phyloP scores from a whole-genome alignment of 2,113 vertebrate species.

The Delphinapterus leucas region DNA sequence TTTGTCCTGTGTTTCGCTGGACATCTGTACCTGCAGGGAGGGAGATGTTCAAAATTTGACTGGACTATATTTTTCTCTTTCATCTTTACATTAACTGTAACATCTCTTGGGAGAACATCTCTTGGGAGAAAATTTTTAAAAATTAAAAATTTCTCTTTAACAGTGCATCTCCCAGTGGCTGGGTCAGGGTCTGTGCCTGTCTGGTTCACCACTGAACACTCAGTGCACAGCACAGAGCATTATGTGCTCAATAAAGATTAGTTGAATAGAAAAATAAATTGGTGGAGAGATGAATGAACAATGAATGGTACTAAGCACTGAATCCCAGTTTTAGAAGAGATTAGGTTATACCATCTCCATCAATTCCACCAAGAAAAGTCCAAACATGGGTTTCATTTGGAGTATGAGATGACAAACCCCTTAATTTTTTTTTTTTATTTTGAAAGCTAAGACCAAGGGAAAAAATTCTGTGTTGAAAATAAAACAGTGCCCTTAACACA shows the following conservation, averaged over 20 bases:
- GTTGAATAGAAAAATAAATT: background rate
- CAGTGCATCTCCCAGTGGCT: background rate
- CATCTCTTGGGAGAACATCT: background rate
- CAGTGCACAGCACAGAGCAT: background rate
- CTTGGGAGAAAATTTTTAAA: background rate
- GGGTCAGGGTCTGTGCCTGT: no score
- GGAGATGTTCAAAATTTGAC: background rate
- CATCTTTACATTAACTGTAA: background rate
- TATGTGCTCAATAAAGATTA: background rate
- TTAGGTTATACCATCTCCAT: fast-evolving
- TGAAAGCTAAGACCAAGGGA: background rate
- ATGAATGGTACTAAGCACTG: background rate
- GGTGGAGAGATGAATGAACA: background rate
- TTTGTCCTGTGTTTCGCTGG: conserved; percentile 90
- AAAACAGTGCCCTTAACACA: background rate
- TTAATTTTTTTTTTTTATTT: background rate
- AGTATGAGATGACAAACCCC: background rate
- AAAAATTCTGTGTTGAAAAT: background rate
- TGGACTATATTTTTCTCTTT: background rate
- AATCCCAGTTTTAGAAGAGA: background rate
- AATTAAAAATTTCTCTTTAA: background rate
- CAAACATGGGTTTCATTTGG: background rate
- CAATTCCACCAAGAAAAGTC: background rate
- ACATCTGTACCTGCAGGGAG: conserved; percentile 87
- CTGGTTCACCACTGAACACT: background rate